Base-by-base conservation (phyloP, 2,113 vertebrate genomes). In the Ancistrus triradiatus region DNA sequence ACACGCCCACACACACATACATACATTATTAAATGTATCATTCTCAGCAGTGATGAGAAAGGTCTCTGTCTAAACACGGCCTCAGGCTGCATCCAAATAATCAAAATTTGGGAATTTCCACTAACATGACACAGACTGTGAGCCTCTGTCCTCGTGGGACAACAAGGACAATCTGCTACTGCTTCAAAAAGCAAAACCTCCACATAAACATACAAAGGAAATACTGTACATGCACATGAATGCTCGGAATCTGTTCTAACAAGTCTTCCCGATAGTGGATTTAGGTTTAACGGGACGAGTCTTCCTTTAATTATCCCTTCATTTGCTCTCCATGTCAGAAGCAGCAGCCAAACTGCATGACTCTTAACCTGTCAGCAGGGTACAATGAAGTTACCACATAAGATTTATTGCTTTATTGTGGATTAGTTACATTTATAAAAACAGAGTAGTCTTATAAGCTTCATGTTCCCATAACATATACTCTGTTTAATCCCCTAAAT, bases 21-120 rank as follows among this genome's bases (percentile, higher is more conserved):
- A 37, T 3, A 63, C 25, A 42, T 24, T 28, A 50, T 48, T 19
- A 42, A 37, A 40, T 47, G 19, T 17, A 28, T 13, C 43, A 43
- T 56, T 47, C 4, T 22, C 49, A 28, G 46, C 49, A 38, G 55
- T 31, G 67, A 63, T 73, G 63, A 73, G 62, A 64, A 59, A 53
- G 58, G 40, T 57, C 43, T 58, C 57, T 64, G 55, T 66, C 40
- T 59, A 63, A 73, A 57, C 67, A 59, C 59, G 52, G 47, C 63
- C 55, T 21, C 61, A 15, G 60, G 52, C 61, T 52, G 33, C 66
- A 60, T 73, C 60, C 63, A 65, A 73, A 73, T 62, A 69, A 47
- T 73, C 60, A 47, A 52, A 67, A 55, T 51, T 57, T 55, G 68
- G 73, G 68, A 71, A 70, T 64, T 74, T 68, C 73, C 59, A 49